Evolutionary conservation across 2,113 vertebrate genomes (phyloP).

Genomic region (Scytalopus superciliaris): DNA sequence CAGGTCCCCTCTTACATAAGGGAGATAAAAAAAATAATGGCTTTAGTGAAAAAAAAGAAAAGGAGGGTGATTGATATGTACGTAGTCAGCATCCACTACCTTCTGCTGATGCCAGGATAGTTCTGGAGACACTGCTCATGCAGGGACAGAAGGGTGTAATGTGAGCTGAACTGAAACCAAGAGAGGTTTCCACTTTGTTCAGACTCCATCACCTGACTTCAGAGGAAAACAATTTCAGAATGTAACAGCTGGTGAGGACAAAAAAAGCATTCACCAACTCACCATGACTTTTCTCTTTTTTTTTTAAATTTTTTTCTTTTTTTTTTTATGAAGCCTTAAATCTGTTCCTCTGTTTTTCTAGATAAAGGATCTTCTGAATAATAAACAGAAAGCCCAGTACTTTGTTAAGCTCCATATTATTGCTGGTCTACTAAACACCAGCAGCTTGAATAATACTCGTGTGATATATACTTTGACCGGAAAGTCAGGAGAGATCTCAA

Average conservation of each 20-base stretch:
- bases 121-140: background rate
- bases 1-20: background rate
- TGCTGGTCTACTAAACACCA: constrained; percentile 78
- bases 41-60: background rate
- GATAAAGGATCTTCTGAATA: constrained; percentile 76
- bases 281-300: rapidly evolving
- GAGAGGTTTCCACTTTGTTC: background rate
- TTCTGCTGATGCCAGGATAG: background rate
- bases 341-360: constrained; percentile 31
- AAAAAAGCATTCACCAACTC: background rate
- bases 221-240: background rate
- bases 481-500: constrained; percentile 78
- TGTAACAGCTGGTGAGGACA: background rate
- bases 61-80: background rate
- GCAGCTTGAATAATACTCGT: constrained; percentile 73
- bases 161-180: background rate
- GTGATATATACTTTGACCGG: constrained; percentile 87
- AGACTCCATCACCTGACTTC: background rate
- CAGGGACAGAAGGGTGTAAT: background rate
- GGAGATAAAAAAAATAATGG: background rate
- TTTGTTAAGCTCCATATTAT: constrained; percentile 88
- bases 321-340: background rate
- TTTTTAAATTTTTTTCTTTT: no score
- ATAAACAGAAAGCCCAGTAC: constrained; percentile 75
- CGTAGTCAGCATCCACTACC: background rate